Base-by-base conservation (phyloP, 2,113 vertebrate genomes). In the Cyrtonyx montezumae region DNA sequence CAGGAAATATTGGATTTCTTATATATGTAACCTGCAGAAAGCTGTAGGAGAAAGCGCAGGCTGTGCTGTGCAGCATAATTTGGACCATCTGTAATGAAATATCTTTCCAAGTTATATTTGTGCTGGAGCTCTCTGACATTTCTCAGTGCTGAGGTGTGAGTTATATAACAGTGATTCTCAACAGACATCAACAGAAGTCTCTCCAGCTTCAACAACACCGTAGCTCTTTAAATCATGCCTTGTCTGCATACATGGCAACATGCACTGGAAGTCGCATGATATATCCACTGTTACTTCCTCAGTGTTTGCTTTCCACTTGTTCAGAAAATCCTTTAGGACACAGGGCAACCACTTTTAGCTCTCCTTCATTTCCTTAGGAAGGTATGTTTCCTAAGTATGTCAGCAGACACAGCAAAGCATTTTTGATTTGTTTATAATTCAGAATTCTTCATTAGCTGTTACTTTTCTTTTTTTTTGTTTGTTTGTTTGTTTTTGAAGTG, bases 71-170 rank as follows among this genome's bases (percentile, higher is more conserved):
- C 53, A 28, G 69, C 46, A 19, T 62, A 79, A 56, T 84, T 94
- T 45, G 68, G 78, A 84, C 87, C 87, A 91, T 89, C 70, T 87
- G 70, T 58, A 90, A 79, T 87, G 89, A 73, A 45, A 89, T 84
- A 82, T 73, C 67, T 68, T 92, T 71, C 67, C 79, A 82, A 94
- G 81, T 9, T 81, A 32, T 18, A 36, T 61, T 89, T 94, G 75
- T 94, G 59, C 68, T 91, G 76, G 70, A 59, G 48, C 25, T 83
- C 63, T 86, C 68, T 79, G 83, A 58, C 83, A 77, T 53, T 66
- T 77, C n/a, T 79, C 55, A 88, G 32, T 78, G 86, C 68, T 88
- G 75, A 34, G 20, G 7, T 74, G 34, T 49, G 45, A 95, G 46
- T 79, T 74, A 49, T 5, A 8, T 14, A 83, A 59, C 20, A 79